Base-by-base conservation (phyloP, 2,797 vertebrate genomes). In the Thunnus albacares region DNA sequence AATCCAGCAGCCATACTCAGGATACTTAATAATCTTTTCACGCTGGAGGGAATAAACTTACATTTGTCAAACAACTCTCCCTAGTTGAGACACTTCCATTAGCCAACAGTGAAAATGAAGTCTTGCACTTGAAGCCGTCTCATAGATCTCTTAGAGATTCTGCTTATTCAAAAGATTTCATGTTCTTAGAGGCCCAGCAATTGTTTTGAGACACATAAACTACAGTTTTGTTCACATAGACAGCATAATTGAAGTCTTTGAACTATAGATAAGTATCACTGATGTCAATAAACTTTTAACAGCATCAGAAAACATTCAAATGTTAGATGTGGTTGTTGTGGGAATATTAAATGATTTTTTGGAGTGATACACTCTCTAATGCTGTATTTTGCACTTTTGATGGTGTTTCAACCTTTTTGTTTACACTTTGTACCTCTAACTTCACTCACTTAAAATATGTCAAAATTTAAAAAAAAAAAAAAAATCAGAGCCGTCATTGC, bases 11-110 rank as follows among this genome's bases (percentile, higher is more conserved):
- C 81, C 79, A 84, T 66, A 73, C 73, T 69, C 18, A 1, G 68
- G 72, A 73, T 79, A 80, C 71, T 86, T 85, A 75, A 87, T 90
- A 84, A 80, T 90, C 75, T 80, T 82, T 79, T 79, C 65, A 38
- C 79, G 43, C 82, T 49, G 47, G 28, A 41, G 79, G 85, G 67
- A 89, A 82, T 80, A 80, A 85, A 82, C 80, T 87, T 66, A 68
- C 49, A 73, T 60, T 84, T 71, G 81, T 89, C 77, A 84, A 78
- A 89, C 41, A 85, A 30, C 63, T 83, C 67, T 79, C 65, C 15
- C 49, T 13, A 55, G 70, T 86, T 28, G 61, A 76, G 85, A 90
- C 79, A 76, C 59, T 76, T 85, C 64, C 79, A 87, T 87, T 81
- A 82, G 77, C 92, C 85, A 70, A 80, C 20, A 45, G 62, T 80